Base-by-base conservation (phyloP, 1,140 invertebrate species). In the Drosophila gunungcola region DNA sequence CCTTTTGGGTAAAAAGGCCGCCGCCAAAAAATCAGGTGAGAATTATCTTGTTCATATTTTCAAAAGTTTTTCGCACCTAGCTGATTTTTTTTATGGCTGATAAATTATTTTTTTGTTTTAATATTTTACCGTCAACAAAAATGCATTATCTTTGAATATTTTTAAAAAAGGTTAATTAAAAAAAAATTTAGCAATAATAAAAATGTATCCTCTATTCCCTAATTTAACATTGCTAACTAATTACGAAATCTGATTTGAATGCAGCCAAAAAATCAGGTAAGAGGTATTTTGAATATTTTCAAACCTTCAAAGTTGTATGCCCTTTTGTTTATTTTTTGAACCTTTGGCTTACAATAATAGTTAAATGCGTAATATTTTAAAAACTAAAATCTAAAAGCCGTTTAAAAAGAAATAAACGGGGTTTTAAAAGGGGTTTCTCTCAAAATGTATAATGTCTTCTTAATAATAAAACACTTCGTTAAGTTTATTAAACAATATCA, bases 1-100 rank as follows among this genome's bases (percentile, higher is more conserved):
- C 74, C 86, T 92, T 25, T 78, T 92, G 80, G 78, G 85, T 74
- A 92, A 92, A 78, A 88, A 79, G 67, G 67, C 80, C 5, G 85
- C 83, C 36, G 83, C 83, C 38, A 91, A 73, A 52, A 55, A 77
- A 83, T 32, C 53, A 55, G 73, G 73, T 54, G 51, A 77, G 74
- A 55, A 25, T 42, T 38, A 21, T 36, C 11, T 32, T 7, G 10
- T 38, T n/a, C 13, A 7, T n/a, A 9, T 21, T 13, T n/a, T 21
- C 13, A 10, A 27, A 25, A 4, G 16, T 57, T 21, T 16, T 27
- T 16, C n/a, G 2, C 2, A 10, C 3, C 16, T 51, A 3, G 3
- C 2, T 43, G 16, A 3, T 48, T 27, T 7, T 29, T 48, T 48
- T 9, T 12, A 3, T 27, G 1, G 4, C 29, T 32, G 29, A 6